A percentile compares a stretch with the other conserved stretches of the same genome.
phyloP scores from a whole-genome alignment of 1,140 invertebrate genomes.

The Achatina immaculata region DNA sequence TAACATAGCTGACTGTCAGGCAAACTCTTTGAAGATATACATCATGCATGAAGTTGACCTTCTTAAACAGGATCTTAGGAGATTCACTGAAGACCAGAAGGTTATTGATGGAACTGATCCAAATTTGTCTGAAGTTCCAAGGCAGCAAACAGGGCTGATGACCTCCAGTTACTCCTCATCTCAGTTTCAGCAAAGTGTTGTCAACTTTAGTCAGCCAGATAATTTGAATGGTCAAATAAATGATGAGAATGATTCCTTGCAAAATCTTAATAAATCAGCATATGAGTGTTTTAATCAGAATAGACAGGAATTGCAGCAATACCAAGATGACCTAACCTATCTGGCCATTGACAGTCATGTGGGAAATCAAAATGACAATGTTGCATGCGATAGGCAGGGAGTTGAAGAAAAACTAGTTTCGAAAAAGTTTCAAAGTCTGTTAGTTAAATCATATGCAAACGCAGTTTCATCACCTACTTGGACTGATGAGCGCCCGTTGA shows the following conservation, averaged over 20 bases:
- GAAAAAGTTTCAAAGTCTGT: background rate
- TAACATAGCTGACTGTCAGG: background rate
- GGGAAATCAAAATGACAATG: background rate
- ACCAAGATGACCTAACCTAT: background rate
- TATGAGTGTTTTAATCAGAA: background rate
- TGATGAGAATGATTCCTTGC: background rate
- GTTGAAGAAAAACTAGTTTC: background rate
- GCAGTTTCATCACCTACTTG: background rate
- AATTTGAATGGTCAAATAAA: background rate
- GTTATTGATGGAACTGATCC: background rate
- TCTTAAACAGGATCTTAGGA: background rate
- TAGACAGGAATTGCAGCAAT: background rate
- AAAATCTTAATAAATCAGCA: background rate
- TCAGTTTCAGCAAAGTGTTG: background rate
- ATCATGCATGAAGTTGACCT: conserved; percentile 8
- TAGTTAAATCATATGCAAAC: conserved; percentile 4
- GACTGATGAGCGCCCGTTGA: background rate
- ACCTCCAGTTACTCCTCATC: background rate
- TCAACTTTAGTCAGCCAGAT: background rate
- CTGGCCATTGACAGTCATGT: background rate
- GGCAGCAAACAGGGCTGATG: background rate
- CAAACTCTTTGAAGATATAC: background rate
- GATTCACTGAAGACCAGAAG: background rate
- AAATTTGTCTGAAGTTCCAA: background rate
- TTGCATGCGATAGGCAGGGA: background rate